A percentile compares a stretch with the other conserved stretches of the same genome.
phyloP scores from a whole-genome alignment of 2,888 invertebrate genomes.

The Cephus rjabovi region DNA sequence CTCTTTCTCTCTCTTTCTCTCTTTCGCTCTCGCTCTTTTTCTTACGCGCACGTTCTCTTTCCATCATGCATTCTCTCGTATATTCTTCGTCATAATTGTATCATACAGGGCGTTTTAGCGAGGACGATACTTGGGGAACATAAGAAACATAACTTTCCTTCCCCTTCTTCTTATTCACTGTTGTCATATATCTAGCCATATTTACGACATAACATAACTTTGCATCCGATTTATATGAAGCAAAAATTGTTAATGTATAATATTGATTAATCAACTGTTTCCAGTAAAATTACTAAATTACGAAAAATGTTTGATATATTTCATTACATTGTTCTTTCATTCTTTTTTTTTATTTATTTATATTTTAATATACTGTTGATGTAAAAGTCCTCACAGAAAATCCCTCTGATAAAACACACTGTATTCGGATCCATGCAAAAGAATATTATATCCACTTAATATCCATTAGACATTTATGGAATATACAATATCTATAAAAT shows the following conservation, averaged over 20 bases:
- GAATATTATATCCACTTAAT: background rate
- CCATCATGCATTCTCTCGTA: background rate
- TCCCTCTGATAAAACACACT: background rate
- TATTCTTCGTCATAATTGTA: background rate
- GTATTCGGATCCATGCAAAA: background rate
- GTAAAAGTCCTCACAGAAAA: background rate
- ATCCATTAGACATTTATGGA: background rate
- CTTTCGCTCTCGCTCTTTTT: background rate
- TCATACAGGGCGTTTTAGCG: background rate
- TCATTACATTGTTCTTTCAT: background rate
- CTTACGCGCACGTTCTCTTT: background rate
- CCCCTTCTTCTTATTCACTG: too few relatives aligned
- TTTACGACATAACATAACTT: background rate
- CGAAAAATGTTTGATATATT: background rate
- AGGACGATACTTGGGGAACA: background rate
- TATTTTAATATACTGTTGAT: background rate
- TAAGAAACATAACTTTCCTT: too few relatives aligned
- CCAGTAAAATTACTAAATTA: background rate
- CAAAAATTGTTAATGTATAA: background rate
- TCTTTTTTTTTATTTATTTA: background rate
- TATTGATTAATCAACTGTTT: background rate
- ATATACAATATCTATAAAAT: background rate
- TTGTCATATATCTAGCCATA: too few relatives aligned
- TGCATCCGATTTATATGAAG: background rate
- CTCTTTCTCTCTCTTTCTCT: slow-evolving; percentile 13